Evolutionary conservation across 2,113 vertebrate species (phyloP).

Genomic region (Regulus satrapa): DNA sequence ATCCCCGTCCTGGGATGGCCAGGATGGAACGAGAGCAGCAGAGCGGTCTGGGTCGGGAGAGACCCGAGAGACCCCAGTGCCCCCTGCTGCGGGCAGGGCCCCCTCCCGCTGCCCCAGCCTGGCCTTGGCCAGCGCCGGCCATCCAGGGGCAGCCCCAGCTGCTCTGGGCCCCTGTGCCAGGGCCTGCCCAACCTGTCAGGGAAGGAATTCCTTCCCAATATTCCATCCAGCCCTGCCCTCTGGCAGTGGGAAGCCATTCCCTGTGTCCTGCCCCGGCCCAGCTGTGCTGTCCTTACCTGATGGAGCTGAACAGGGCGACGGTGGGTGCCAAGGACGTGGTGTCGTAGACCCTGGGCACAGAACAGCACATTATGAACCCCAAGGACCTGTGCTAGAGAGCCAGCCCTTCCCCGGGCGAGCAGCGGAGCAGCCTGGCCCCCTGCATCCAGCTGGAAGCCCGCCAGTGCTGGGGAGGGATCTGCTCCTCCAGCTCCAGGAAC

Average conservation of each 20-base stretch:
- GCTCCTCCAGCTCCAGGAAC: not conserved
- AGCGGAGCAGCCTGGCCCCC: too few species aligned
- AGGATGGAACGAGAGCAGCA: not conserved
- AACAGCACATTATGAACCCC: fast-evolving
- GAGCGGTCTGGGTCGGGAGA: not conserved
- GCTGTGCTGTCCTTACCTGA: constrained; percentile 71
- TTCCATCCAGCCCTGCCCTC: not conserved
- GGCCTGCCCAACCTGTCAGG: fast-evolving
- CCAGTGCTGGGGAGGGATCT: too few species aligned
- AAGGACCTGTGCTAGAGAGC: fast-evolving
- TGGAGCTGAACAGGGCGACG: constrained; percentile 51
- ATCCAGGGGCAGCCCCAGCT: not conserved
- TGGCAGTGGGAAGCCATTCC: not conserved
- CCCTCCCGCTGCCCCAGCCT: fast-evolving
- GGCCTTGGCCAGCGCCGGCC: not conserved
- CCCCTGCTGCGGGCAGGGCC: not conserved
- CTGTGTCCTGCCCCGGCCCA: not conserved
- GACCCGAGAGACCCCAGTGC: not conserved
- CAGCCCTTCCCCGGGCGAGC: not conserved
- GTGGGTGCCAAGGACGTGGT: constrained; percentile 65
- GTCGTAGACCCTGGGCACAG: constrained; percentile 79
- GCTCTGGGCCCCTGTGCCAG: not conserved
- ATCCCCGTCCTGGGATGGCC: not conserved
- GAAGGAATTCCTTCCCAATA: not conserved
- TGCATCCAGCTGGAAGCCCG: too few species aligned